Evolutionary conservation across 53 echinoderm and acorn worm species (phyloP).

Genomic region (Zoroaster sp.): DNA sequence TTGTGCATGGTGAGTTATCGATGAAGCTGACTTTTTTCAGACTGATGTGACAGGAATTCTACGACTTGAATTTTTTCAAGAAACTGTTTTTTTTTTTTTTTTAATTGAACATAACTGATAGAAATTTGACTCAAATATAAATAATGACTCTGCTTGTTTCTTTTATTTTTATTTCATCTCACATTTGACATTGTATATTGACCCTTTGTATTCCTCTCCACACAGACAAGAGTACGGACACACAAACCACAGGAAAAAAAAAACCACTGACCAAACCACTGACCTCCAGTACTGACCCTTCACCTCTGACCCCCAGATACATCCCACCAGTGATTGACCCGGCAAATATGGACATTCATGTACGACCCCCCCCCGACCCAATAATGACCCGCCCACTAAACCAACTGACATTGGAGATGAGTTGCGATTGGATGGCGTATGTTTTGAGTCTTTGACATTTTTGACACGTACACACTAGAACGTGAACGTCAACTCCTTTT

Average conservation of each 20-base stretch:
- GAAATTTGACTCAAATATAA: too few relatives aligned
- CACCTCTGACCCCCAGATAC: slow-evolving; percentile 23
- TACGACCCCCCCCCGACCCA: slow-evolving; percentile 13
- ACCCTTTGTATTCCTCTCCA: slow-evolving; percentile 53
- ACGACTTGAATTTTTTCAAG: too few relatives aligned
- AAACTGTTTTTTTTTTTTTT: too few relatives aligned
- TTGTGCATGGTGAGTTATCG: too few relatives aligned
- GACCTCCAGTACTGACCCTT: background rate
- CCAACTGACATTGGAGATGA: background rate
- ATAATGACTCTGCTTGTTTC: background rate
- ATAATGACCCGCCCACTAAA: background rate
- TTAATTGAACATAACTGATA: background rate
- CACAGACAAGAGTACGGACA: slow-evolving; percentile 48
- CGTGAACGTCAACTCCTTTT: background rate
- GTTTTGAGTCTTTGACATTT: background rate
- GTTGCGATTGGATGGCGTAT: background rate
- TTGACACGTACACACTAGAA: background rate
- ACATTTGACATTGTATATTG: slow-evolving; percentile 6
- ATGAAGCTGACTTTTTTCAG: too few relatives aligned
- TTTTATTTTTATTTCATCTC: background rate
- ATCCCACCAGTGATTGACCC: slow-evolving; percentile 19
- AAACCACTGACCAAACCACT: background rate
- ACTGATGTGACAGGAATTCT: too few relatives aligned
- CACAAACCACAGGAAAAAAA: background rate
- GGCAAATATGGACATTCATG: background rate